Conservation (phyloP, 2,797 vertebrate species). For the Dallia pectoralis region DNA sequence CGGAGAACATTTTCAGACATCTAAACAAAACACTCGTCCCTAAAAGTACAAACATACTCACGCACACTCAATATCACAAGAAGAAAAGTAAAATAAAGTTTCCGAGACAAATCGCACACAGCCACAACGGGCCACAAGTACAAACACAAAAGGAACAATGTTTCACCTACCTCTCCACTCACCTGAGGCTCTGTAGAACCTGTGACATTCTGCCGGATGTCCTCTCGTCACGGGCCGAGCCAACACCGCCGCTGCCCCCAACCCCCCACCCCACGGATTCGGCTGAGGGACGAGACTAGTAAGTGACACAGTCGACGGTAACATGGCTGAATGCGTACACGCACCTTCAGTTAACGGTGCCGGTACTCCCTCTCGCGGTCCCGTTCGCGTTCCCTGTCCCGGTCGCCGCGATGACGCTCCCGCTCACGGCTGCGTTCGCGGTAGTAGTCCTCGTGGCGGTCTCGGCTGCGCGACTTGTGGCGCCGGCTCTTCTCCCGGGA, state of each 20-base stretch:
- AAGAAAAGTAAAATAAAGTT: background rate
- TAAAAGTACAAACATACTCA: background rate
- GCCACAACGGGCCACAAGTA: no score
- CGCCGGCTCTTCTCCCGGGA: slow-evolving; percentile 95
- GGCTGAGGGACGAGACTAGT: background rate
- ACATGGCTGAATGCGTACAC: slow-evolving; percentile 45
- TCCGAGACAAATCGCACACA: background rate
- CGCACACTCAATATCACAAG: background rate
- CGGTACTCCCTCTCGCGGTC: slow-evolving; percentile 80
- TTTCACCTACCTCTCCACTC: background rate
- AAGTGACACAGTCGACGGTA: background rate
- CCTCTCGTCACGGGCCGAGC: background rate
- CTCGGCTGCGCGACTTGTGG: slow-evolving; percentile 98
- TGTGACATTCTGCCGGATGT: background rate
- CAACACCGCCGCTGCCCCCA: background rate
- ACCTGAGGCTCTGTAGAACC: background rate
- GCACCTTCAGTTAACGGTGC: slow-evolving; percentile 71
- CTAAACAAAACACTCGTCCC: background rate
- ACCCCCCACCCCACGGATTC: background rate
- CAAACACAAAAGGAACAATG: background rate
- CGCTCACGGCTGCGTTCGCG: slow-evolving; percentile 94
- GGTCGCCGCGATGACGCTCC: slow-evolving; percentile 92
- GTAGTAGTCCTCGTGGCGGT: slow-evolving; percentile 97
- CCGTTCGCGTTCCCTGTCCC: slow-evolving; percentile 91
- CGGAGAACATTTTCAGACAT: background rate